Conservation (phyloP, 2,113 vertebrate species). For the Calidris pygmaea region DNA sequence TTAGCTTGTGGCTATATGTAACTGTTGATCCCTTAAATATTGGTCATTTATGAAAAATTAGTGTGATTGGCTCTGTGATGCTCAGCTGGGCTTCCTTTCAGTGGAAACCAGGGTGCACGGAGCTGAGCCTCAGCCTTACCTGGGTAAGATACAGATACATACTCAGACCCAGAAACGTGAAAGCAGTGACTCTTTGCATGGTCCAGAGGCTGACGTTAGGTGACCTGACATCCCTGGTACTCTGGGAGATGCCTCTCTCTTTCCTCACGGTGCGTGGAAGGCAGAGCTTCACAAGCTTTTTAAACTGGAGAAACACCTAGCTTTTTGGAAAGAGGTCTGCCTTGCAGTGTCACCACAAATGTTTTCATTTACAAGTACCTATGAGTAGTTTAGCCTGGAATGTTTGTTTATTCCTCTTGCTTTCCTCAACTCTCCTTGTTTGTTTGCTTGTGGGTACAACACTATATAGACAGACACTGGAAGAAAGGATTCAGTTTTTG, state of each 20-base stretch:
- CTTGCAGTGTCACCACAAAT: not conserved
- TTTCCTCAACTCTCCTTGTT: not conserved
- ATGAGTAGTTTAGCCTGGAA: not conserved
- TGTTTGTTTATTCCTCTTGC: not conserved
- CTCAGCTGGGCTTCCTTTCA: not conserved
- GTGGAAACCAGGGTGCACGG: not conserved
- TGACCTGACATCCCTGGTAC: not conserved
- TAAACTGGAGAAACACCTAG: not conserved
- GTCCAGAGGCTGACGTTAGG: not conserved
- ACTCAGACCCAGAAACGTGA: not conserved
- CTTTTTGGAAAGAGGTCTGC: not conserved
- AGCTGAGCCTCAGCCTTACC: not conserved
- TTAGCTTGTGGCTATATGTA: not conserved
- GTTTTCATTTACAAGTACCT: not conserved
- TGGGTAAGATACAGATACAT: accelerated
- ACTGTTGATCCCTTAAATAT: not conserved
- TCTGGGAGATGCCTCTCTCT: not conserved
- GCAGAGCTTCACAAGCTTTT: not conserved
- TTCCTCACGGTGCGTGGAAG: not conserved
- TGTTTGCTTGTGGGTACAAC: not conserved
- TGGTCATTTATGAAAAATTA: not conserved
- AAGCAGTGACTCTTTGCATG: not conserved
- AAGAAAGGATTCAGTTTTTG: not conserved
- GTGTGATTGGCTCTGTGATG: not conserved
- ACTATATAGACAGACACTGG: not conserved